Conservation (phyloP, 2,113 vertebrate genomes). For the Myiopsitta monachus region DNA sequence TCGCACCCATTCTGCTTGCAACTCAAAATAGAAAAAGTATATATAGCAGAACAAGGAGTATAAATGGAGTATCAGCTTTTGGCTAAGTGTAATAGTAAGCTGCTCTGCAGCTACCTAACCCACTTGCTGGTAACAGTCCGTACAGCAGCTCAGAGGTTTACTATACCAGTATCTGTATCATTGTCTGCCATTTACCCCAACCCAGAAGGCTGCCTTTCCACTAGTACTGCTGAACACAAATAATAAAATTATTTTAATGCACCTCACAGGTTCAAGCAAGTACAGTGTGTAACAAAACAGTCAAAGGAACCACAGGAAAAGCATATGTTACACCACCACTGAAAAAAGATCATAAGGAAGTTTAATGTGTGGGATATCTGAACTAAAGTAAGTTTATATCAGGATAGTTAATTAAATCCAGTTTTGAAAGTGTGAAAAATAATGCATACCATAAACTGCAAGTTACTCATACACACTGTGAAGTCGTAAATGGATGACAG, state of each 20-base stretch:
- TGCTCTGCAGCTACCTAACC: background rate
- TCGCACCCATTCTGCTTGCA: background rate
- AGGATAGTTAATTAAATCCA: background rate
- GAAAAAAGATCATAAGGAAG: background rate
- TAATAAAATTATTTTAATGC: background rate
- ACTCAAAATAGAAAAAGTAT: background rate
- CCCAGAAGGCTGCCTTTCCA: background rate
- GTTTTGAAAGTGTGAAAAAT: background rate
- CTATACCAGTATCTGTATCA: background rate
- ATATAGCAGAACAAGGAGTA: background rate
- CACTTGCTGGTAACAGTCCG: background rate
- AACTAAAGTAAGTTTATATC: background rate
- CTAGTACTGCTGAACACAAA: background rate
- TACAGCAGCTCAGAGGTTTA: background rate
- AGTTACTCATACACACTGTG: background rate
- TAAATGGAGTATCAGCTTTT: background rate
- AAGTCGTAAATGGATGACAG: background rate
- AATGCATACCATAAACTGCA: background rate
- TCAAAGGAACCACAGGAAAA: background rate
- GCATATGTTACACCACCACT: rapidly evolving
- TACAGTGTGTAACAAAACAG: background rate
- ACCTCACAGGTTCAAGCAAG: background rate
- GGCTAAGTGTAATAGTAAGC: background rate
- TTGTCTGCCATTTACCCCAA: background rate
- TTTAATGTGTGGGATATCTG: background rate